phyloP scores from a whole-genome alignment of 1,140 invertebrate genomes.

The Leptonema lineaticorne region DNA sequence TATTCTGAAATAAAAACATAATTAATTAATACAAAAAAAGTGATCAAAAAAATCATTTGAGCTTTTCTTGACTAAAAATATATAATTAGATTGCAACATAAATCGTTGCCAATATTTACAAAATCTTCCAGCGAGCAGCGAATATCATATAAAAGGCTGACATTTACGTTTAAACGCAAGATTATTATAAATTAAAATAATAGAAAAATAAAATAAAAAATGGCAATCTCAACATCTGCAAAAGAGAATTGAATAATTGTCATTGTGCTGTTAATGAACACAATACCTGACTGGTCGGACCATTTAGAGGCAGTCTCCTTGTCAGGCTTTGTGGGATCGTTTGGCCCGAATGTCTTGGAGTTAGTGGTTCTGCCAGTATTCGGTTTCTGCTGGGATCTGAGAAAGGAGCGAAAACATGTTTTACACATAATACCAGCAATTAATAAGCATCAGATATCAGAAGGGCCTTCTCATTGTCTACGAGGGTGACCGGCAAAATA shows the following conservation, averaged over 20 bases:
- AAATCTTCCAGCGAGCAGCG: too few species aligned
- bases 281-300: constrained; percentile 40
- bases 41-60: background rate
- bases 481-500: constrained; percentile 6
- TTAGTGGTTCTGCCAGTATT: constrained; percentile 22
- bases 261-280: constrained; percentile 4
- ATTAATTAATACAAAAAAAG: constrained; percentile 1
- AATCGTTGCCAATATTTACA: too few species aligned
- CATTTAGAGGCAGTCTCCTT: constrained; percentile 37
- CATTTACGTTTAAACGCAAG: too few species aligned
- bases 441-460: constrained; percentile 5
- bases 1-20: constrained; percentile 17
- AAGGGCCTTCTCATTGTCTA: constrained; percentile 1
- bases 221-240: constrained; percentile 5
- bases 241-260: constrained; percentile 20
- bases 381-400: constrained; percentile 37
- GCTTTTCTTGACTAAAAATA: too few species aligned
- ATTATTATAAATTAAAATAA: too few species aligned
- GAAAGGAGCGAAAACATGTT: constrained; percentile 36
- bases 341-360: constrained; percentile 21
- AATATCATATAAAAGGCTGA: too few species aligned
- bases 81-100: too few species aligned
- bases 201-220: too few species aligned
- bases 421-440: constrained; percentile 20
- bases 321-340: constrained; percentile 32